A percentile compares a stretch with the other conserved stretches of the same genome.
phyloP scores from a whole-genome alignment of 2,888 invertebrate genomes.

The Steinernema scapterisci region DNA sequence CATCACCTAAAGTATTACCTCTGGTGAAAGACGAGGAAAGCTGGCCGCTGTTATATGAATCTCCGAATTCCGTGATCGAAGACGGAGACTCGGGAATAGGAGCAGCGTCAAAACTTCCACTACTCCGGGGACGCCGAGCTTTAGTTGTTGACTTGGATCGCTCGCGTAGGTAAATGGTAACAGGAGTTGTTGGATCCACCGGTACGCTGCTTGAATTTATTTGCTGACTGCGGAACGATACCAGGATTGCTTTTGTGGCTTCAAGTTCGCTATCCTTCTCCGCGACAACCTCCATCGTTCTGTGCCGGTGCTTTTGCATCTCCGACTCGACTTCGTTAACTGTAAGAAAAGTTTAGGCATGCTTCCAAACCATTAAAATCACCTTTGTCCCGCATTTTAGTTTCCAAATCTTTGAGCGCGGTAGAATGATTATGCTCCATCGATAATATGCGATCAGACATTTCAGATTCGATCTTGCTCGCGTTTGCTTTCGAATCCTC shows the following conservation, averaged over 20 bases:
- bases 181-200: background rate
- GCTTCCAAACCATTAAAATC: background rate
- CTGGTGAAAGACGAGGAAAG: background rate
- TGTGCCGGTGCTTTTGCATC: constrained; percentile 78
- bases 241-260: constrained; percentile 40
- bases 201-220: constrained; percentile 13
- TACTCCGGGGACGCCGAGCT: background rate
- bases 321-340: constrained; percentile 68
- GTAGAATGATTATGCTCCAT: constrained; percentile 2
- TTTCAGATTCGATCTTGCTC: background rate
- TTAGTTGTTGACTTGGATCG: background rate
- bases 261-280: constrained; percentile 62
- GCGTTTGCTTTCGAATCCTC: constrained; percentile 10
- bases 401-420: constrained; percentile 16
- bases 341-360: constrained; percentile 28
- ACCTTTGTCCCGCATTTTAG: constrained; percentile 50
- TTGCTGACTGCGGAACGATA: constrained; percentile 34
- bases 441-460: background rate
- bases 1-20: background rate
- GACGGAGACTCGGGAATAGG: constrained; percentile 15
- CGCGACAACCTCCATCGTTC: constrained; percentile 73
- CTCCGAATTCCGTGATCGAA: background rate
- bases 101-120: constrained; percentile 16
- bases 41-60: background rate
- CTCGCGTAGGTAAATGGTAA: background rate